Evolutionary conservation across 2,888 invertebrate genomes (phyloP), one percentile per base, ranked within the genome.

Genomic region (Scotopteryx bipunctaria): DNA sequence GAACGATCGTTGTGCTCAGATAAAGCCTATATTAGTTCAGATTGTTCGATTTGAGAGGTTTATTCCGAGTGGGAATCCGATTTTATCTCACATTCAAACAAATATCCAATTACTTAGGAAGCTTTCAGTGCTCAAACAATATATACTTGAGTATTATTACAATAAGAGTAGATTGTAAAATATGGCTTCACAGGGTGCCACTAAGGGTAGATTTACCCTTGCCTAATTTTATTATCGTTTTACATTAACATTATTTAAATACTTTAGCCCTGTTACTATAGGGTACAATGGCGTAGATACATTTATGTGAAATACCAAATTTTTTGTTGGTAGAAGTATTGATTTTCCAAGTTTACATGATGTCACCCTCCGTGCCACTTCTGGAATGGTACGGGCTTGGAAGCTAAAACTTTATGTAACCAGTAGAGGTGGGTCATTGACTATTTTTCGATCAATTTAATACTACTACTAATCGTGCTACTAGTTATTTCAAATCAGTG

Each of bases 91-190:
- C 73, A 78, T 77, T 71, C 68, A 69, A 73, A 71, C 65, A 76
- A 77, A 78, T 78, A 78, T 78, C 78, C 85, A 85, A 84, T 85
- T 82, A 86, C 84, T 85, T 84, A 81, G 69, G 41, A 48, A 50
- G 51, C 57, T 49, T 55, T 29, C 42, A 59, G 54, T 56, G 56
- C 54, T 52, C 51, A 52, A 56, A 57, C 33, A 50, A 46, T 11
- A 57, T 49, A 71, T 65, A 67, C 69, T 61, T 66, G 62, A 67
- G 63, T 62, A 58, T 72, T 64, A 62, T 72, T 71, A 69, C 63
- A 71, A 74, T 72, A 69, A 9, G 5, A 71, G 70, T 69, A 61
- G 57, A 59, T 41, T 45, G 21, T 29, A 35, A 56, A 40, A 50
- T 45, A 43, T 49, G 37, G 29, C 17, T 45, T 14, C 27, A 33